Evolutionary conservation across 1,140 invertebrate species (phyloP).

Genomic region (Capitella teleta): DNA sequence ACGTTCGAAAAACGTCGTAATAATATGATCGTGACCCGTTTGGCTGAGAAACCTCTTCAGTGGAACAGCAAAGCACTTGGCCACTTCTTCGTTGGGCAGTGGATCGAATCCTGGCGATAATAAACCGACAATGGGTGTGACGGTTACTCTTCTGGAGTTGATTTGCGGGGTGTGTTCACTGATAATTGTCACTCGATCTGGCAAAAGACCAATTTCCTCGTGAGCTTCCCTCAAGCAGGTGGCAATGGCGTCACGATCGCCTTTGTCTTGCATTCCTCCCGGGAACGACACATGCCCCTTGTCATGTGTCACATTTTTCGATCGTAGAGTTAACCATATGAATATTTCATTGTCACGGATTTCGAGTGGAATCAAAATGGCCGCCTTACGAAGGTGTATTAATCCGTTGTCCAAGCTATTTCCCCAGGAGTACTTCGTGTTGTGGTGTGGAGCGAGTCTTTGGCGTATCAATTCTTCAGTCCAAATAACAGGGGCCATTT

Average conservation of each 20-base stretch:
- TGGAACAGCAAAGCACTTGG: constrained; percentile 12
- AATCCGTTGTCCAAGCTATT: too few species aligned
- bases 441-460: too few species aligned
- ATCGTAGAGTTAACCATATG: too few species aligned
- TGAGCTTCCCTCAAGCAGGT: constrained; percentile 15
- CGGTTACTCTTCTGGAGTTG: constrained; percentile 5
- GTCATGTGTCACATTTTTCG: neutral
- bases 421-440: too few species aligned
- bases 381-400: too few species aligned
- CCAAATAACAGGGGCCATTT: too few species aligned
- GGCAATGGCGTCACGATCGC: constrained; percentile 11
- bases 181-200: constrained; percentile 10
- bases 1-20: neutral
- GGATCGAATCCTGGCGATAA: constrained; percentile 10
- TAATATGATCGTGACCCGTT: neutral
- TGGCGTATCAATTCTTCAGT: too few species aligned
- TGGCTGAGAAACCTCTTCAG: constrained; percentile 14
- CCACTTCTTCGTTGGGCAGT: constrained; percentile 15
- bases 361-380: too few species aligned
- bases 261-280: constrained; percentile 14
- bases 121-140: constrained; percentile 15
- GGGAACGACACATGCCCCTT: constrained; percentile 14
- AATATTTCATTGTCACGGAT: too few species aligned
- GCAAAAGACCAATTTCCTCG: constrained; percentile 16
- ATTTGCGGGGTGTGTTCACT: constrained; percentile 10